A percentile compares a stretch with the other conserved stretches of the same genome.
phyloP scores from a whole-genome alignment of 2,113 vertebrate species.

The Chrysochloris asiatica region DNA sequence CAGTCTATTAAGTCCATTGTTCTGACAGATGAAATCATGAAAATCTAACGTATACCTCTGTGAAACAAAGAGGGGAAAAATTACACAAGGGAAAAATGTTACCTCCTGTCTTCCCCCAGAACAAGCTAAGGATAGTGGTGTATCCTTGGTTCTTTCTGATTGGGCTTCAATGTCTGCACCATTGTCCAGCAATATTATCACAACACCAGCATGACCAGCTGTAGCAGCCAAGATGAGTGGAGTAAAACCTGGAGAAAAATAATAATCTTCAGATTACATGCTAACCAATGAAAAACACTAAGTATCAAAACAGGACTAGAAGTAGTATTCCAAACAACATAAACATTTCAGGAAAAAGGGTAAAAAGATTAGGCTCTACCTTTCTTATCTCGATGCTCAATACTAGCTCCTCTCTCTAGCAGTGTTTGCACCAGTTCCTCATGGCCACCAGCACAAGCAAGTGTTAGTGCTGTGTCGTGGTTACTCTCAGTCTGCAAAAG shows the following conservation, averaged over 20 bases:
- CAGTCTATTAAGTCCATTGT: neutral
- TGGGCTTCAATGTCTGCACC: slow-evolving; percentile 99
- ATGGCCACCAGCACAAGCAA: slow-evolving; percentile 98
- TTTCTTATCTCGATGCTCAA: slow-evolving; percentile 99
- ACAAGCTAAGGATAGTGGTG: slow-evolving; percentile 97
- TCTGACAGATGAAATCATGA: neutral
- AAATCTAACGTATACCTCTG: neutral
- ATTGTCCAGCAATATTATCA: slow-evolving; percentile 97
- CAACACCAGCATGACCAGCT: slow-evolving; percentile 97
- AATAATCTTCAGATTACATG: slow-evolving; percentile 35
- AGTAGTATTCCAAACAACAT: neutral
- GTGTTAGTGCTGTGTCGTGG: slow-evolving; percentile 97
- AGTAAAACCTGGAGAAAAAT: slow-evolving; percentile 91
- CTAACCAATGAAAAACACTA: slow-evolving; percentile 13
- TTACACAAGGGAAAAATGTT: slow-evolving; percentile 40
- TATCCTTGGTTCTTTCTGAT: slow-evolving; percentile 99
- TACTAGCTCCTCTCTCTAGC: slow-evolving; percentile 96
- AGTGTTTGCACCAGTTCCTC: slow-evolving; percentile 98
- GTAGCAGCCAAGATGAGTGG: slow-evolving; percentile 98
- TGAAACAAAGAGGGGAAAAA: neutral
- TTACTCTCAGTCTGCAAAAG: slow-evolving; percentile 96
- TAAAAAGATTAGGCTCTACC: slow-evolving; percentile 82
- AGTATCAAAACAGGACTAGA: neutral
- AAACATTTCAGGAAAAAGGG: neutral
- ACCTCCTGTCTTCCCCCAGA: slow-evolving; percentile 99